Conservation (phyloP, 2,113 vertebrate genomes). For the Recurvirostra avosetta region DNA sequence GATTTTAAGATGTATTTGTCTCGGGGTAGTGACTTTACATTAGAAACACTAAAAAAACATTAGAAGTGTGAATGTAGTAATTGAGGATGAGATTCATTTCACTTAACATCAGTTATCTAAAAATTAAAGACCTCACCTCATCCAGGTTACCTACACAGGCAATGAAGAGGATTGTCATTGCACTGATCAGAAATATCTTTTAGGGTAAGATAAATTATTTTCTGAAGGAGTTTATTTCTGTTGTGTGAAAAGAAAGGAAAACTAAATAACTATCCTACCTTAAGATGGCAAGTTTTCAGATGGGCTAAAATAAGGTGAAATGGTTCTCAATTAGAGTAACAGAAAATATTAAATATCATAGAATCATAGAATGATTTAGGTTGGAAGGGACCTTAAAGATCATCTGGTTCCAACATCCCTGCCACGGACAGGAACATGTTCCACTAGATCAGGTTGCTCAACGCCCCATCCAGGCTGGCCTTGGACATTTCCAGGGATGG, state of each 20-base stretch:
- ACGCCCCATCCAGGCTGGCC: too few relatives aligned
- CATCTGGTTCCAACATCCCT: too few relatives aligned
- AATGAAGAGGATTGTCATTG: rapidly evolving
- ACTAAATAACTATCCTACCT: not conserved
- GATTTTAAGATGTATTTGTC: not conserved
- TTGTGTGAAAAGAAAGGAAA: not conserved
- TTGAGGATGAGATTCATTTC: not conserved
- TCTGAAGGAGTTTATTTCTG: not conserved
- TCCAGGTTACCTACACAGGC: not conserved
- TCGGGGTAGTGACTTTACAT: not conserved
- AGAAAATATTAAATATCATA: not conserved
- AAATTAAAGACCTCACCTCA: not conserved
- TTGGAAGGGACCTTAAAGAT: too few relatives aligned
- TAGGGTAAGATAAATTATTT: not conserved
- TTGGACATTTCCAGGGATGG: too few relatives aligned
- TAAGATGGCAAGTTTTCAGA: not conserved
- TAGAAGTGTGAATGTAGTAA: not conserved
- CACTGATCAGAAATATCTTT: not conserved
- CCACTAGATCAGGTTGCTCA: too few relatives aligned
- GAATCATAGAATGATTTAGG: too few relatives aligned
- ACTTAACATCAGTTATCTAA: not conserved
- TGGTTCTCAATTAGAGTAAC: not conserved
- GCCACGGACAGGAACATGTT: too few relatives aligned
- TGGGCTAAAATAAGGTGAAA: not conserved
- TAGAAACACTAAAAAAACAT: not conserved